Base-by-base conservation (phyloP, 2,113 vertebrate genomes). In the Regulus satrapa region DNA sequence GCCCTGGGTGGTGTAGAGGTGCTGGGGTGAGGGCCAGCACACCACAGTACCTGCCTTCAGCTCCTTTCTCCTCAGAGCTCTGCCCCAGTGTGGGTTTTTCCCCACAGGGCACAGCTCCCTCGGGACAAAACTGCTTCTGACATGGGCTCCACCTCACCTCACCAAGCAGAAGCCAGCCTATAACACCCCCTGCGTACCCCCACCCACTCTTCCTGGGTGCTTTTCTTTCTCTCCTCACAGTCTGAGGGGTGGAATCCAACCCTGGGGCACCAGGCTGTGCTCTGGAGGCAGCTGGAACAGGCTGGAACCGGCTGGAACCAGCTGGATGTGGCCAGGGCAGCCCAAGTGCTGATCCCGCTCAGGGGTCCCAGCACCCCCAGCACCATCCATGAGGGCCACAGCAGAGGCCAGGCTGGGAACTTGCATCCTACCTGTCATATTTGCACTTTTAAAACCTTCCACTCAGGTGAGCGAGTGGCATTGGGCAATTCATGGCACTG, bases 131-230 rank as follows among this genome's bases (percentile, higher is more conserved):
- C 31, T 4, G 4, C 14, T 38, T 15, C 25, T 3, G 4, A 3
- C 1, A 0, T 0, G 0, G 7, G 3, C 6, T 18, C 20, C n/a
- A 24, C 13, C 6, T 23, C n/a, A 24, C 13, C 6, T 23, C 41
- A 9, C 12, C 24, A 1, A 6, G 14, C 4, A 8, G 0, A 4
- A 1, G 0, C 4, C 1, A 5, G 10, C 1, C 21, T 4, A 0
- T 3, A 17, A 9, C 12, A 15, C 1, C 4, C 7, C 7, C 6
- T 6, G 0, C 5, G 48, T 4, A 18, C 17, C 17, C 14, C 9
- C 31, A 7, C 12, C 8, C 2, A 32, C 1, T 2, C 1, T 40
- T 6, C 25, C 1, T 14, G 7, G 15, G 2, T 8, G 3, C 23
- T 36, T 14, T 19, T 19, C 8, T 34, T 0, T 0, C 40, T 8